Evolutionary conservation across 2,113 vertebrate species (phyloP).

Genomic region (Coptodon rendalli): DNA sequence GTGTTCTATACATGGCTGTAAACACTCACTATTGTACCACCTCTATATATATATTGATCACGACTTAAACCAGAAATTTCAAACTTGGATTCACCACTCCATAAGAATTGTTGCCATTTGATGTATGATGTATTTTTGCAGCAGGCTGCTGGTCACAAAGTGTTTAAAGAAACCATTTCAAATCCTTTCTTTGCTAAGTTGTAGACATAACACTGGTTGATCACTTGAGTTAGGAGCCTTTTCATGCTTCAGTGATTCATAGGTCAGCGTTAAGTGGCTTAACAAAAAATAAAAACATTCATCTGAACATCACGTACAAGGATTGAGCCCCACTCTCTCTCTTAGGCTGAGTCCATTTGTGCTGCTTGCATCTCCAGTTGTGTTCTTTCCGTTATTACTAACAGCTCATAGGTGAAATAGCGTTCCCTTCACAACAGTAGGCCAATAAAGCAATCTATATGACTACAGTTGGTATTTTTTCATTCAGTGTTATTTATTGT

Average conservation of each 20-base stretch:
- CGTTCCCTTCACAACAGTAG: fast-evolving
- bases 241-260: background rate
- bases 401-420: background rate
- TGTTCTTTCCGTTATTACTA: background rate
- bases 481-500: background rate
- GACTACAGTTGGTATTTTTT: background rate
- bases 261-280: background rate
- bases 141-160: background rate
- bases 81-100: background rate
- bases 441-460: background rate
- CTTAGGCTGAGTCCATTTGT: background rate
- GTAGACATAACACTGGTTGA: background rate
- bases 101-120: background rate
- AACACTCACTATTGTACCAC: background rate
- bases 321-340: background rate
- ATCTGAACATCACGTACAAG: background rate
- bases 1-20: background rate
- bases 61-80: background rate
- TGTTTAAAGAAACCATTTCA: background rate
- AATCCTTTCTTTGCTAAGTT: background rate
- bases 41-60: background rate
- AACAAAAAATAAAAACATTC: background rate
- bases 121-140: background rate
- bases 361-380: background rate
- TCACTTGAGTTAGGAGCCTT: background rate